These are phyloP conservation scores for Unio delphinus DNA, from an alignment of 2,888 invertebrate species.

Conservation along the genomic window DNA sequence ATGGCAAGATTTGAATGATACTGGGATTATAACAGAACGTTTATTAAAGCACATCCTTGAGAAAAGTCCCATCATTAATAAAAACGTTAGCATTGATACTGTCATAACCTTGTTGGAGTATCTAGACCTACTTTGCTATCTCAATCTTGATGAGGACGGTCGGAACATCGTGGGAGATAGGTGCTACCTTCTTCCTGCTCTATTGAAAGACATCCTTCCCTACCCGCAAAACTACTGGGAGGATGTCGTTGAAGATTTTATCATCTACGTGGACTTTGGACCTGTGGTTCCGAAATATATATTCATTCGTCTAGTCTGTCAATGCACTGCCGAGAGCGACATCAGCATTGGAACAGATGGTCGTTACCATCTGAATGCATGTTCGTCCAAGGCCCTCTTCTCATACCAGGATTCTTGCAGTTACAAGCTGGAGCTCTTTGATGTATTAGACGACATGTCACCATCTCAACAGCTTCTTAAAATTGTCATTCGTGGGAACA, in stretches of 20 bases:
- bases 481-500: constrained; percentile 20
- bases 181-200: constrained; percentile 31
- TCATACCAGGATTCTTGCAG: constrained; percentile 23
- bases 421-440: constrained; percentile 33
- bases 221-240: constrained; percentile 33
- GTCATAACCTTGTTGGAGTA: constrained; percentile 19
- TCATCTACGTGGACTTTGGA: constrained; percentile 27
- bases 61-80: constrained; percentile 10
- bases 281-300: constrained; percentile 29
- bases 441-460: constrained; percentile 8
- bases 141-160: constrained; percentile 19
- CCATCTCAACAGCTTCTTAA: constrained; percentile 23
- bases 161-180: constrained; percentile 15
- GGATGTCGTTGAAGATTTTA: constrained; percentile 14
- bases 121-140: constrained; percentile 23
- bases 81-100: constrained; percentile 9
- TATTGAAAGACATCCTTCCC: constrained; percentile 23
- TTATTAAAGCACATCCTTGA: constrained; percentile 21
- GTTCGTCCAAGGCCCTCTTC: constrained; percentile 33
- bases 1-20: constrained; percentile 21
- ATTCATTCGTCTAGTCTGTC: constrained; percentile 34
- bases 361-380: constrained; percentile 26
- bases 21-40: constrained; percentile 17
- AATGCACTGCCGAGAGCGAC: constrained; percentile 26
- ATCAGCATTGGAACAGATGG: constrained; percentile 27